Percentiles rank a stretch among this genome's conserved stretches.
phyloP scores from a whole-genome alignment of 2,113 vertebrate species.

The Amazona guildingii region DNA sequence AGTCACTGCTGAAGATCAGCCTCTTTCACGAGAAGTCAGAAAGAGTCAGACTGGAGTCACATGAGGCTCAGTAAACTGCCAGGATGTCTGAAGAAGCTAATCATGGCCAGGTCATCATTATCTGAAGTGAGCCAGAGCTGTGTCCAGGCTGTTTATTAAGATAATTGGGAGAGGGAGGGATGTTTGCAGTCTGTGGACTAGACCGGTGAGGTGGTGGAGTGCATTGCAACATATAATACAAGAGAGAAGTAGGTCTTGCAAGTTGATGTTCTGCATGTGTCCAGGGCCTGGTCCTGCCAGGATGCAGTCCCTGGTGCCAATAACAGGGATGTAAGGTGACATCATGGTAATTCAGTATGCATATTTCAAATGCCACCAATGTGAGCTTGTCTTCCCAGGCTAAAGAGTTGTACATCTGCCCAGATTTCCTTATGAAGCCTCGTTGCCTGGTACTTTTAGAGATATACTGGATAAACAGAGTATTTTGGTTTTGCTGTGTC shows the following conservation, averaged over 20 bases:
- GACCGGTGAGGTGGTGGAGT: background rate
- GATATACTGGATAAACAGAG: background rate
- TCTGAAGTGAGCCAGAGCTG: constrained; percentile 39
- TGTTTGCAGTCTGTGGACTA: background rate
- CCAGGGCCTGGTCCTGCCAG: background rate
- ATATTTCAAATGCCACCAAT: background rate
- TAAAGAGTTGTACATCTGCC: background rate
- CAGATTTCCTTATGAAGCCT: background rate
- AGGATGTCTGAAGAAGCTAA: constrained; percentile 32
- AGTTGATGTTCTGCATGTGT: background rate
- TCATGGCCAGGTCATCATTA: constrained; percentile 12
- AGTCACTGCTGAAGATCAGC: background rate
- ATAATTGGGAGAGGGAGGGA: background rate
- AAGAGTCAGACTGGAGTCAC: background rate
- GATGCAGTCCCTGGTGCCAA: background rate
- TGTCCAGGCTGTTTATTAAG: constrained; percentile 37
- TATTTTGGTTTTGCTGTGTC: background rate
- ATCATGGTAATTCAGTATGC: background rate
- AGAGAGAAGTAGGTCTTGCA: background rate
- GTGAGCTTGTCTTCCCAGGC: background rate
- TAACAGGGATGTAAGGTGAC: background rate
- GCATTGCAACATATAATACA: background rate
- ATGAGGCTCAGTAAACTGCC: background rate
- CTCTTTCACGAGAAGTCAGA: background rate
- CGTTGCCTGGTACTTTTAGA: background rate